Evolutionary conservation across 1,140 invertebrate genomes (phyloP), one percentile per base, ranked within the genome.

Genomic region (Eriocheir sinensis): DNA sequence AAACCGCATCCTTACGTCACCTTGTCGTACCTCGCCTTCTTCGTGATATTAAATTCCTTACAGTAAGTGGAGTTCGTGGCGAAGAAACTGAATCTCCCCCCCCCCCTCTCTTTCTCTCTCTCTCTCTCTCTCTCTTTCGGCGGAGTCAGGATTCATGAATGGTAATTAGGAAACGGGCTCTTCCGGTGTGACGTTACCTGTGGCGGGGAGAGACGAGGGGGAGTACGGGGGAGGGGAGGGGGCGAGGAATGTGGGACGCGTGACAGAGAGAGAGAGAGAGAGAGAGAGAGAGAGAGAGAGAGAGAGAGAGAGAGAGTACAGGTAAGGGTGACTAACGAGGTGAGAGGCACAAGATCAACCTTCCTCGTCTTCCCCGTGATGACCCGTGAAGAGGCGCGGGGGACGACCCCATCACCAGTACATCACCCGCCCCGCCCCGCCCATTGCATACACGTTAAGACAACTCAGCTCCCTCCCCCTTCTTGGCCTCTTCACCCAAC

Each of bases 261-360:
- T 79, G 90, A 80, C 53, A 80, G 48, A 80, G 90, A 91, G 91
- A 90, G 89, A 90, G 89, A 53, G 48, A 90, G 89, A 48, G 89
- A 53, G 89, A 90, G 89, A 53, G 91, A 92, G 91, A 40, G 91
- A 80, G 53, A 80, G 91, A 80, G 91, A 92, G 91, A 80, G 91
- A 92, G 91, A 79, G 91, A 79, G 91, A 34, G 72, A 79, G 32
- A 30, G n/a, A 32, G 15, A 36, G 34, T 4, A 38, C 32, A 17
- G 32, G 21, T n/a, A 48, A 27, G 72, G 60, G 30, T 40, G 27
- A 40, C 8, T 3, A n/a, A 30, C 15, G 72, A n/a, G 38, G 38
- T 17, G 34, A 30, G 41, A 80, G 60, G n/a, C 12, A 8, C 60
- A 72, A 72, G 60, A n/a, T n/a, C 60, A 72, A 6, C 27, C 60